phyloP scores from a whole-genome alignment of 1,140 invertebrate genomes.

The Lasioglossum albipes region DNA sequence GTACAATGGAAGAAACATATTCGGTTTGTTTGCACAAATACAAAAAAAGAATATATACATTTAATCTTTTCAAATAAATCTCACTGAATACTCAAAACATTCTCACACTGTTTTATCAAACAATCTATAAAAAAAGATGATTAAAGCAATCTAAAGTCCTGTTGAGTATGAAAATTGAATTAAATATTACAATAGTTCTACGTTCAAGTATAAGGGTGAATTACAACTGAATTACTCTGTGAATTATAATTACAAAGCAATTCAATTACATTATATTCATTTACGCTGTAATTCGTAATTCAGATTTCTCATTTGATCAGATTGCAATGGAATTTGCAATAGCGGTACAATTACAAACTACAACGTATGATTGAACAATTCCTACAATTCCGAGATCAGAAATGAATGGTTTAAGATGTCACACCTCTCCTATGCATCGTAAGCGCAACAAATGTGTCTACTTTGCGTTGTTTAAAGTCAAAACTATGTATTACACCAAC shows the following conservation, averaged over 20 bases:
- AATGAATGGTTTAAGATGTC: conserved; percentile 2
- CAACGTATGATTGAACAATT: no score
- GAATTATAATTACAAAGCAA: no score
- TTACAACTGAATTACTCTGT: background rate
- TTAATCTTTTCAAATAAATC: background rate
- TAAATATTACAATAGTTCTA: background rate
- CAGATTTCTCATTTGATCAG: no score
- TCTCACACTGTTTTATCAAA: background rate
- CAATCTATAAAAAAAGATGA: background rate
- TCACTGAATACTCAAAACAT: background rate
- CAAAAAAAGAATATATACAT: background rate
- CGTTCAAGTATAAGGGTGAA: background rate
- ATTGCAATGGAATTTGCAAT: no score
- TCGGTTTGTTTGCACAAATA: background rate
- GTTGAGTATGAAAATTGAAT: background rate
- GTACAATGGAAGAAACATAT: conserved; percentile 7
- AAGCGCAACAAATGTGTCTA: conserved; percentile 30
- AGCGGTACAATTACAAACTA: no score
- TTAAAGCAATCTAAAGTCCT: no score
- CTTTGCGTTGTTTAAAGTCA: conserved; percentile 9
- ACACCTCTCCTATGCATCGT: background rate
- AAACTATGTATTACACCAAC: conserved; percentile 42
- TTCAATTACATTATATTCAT: no score
- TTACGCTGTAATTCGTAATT: no score
- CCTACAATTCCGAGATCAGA: background rate